Evolutionary conservation across 35 echinoderm and acorn worm species (phyloP).

Genomic region (Stichopus chloronotus): DNA sequence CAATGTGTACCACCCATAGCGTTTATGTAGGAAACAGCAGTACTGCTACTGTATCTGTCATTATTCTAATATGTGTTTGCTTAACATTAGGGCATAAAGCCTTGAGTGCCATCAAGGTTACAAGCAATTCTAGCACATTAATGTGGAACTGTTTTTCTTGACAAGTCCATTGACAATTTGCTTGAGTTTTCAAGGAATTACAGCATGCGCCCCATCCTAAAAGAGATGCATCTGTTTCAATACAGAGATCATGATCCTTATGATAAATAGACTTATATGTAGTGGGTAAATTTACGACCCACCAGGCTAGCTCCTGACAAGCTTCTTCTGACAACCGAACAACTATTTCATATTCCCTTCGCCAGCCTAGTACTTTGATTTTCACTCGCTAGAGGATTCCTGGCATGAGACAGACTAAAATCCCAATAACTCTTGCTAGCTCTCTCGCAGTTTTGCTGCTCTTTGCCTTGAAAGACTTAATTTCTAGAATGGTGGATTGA

Average conservation of each 20-base stretch:
- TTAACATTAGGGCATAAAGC: constrained; percentile 26
- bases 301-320: constrained; percentile 17
- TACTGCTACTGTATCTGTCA: constrained; percentile 51
- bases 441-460: constrained; percentile 8
- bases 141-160: constrained; percentile 34
- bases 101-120: constrained; percentile 1
- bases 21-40: constrained; percentile 47
- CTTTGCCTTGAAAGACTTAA: background rate
- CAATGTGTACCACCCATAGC: constrained; percentile 39
- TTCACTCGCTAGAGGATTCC: constrained; percentile 41
- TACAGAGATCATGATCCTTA: constrained; percentile 18
- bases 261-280: background rate
- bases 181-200: background rate
- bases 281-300: constrained; percentile 13
- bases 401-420: constrained; percentile 17
- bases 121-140: constrained; percentile 53
- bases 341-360: constrained; percentile 36
- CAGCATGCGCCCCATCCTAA: constrained; percentile 36
- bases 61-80: constrained; percentile 34
- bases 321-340: constrained; percentile 4
- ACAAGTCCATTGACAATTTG: constrained; percentile 30
- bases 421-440: constrained; percentile 38
- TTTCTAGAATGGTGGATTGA: background rate
- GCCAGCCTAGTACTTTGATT: background rate
- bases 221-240: constrained; percentile 48